Percentiles rank a stretch among this genome's conserved stretches.
phyloP scores from a whole-genome alignment of 2,113 vertebrate genomes.

The Megaptera novaeangliae region DNA sequence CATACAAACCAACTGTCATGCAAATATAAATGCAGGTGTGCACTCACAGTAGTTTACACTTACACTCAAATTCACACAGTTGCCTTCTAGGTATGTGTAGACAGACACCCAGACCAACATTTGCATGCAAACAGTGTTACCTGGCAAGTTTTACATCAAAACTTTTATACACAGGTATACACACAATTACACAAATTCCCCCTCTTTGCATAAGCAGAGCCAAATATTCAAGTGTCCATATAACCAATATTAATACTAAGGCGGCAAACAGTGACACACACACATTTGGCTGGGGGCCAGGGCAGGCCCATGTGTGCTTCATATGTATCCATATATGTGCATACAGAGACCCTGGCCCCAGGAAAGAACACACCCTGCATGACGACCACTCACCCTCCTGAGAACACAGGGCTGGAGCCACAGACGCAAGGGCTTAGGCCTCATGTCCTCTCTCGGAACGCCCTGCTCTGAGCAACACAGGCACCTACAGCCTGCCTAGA shows the following conservation, averaged over 20 bases:
- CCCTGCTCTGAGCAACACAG: not conserved
- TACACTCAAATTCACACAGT: not conserved
- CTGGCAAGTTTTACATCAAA: not conserved
- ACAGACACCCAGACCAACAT: not conserved
- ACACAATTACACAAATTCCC: not conserved
- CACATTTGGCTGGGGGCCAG: too few relatives aligned
- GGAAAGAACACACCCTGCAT: not conserved
- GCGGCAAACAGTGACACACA: not conserved
- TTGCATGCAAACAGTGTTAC: not conserved
- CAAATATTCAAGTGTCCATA: not conserved
- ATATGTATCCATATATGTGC: not conserved
- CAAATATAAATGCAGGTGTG: not conserved
- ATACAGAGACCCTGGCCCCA: not conserved
- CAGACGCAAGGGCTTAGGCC: not conserved
- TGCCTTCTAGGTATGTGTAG: not conserved
- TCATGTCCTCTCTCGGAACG: not conserved
- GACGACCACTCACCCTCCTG: not conserved
- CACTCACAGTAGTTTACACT: not conserved
- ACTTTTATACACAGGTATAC: not conserved
- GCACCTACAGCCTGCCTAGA: not conserved
- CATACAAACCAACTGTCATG: not conserved
- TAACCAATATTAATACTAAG: not conserved
- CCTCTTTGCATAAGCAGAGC: not conserved
- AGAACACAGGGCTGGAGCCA: not conserved
- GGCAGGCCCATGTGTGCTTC: not conserved